Evolutionary conservation across 2,797 vertebrate species (phyloP).

Genomic region (Parambassis ranga): DNA sequence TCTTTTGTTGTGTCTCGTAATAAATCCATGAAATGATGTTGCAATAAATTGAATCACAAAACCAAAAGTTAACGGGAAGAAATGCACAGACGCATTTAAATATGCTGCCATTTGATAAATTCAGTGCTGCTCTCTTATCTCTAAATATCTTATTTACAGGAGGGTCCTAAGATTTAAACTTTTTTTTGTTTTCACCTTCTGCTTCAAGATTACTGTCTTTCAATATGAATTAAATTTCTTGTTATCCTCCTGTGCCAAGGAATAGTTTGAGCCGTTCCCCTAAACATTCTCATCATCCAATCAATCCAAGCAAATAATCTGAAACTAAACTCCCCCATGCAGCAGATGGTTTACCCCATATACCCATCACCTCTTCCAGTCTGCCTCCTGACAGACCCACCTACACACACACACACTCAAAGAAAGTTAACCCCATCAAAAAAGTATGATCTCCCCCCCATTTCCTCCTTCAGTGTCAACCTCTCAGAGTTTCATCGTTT

Average conservation of each 20-base stretch:
- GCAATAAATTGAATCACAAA: too few species aligned
- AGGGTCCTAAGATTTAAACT: neutral
- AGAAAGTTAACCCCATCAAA: conserved; percentile 69
- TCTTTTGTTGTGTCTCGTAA: too few species aligned
- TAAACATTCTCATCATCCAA: conserved; percentile 11
- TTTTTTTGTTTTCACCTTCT: neutral
- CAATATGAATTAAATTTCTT: conserved; percentile 9
- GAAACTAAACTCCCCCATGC: conserved; percentile 36
- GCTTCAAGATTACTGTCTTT: conserved; percentile 3
- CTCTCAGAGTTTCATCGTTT: conserved; percentile 68
- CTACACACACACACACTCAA: conserved; percentile 26
- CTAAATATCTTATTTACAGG: neutral
- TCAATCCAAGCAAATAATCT: conserved; percentile 30
- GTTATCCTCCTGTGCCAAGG: conserved; percentile 31
- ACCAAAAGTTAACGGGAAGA: too few species aligned
- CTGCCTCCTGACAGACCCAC: neutral
- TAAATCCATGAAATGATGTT: neutral
- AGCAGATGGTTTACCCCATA: neutral
- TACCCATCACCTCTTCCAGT: neutral
- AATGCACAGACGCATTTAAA: too few species aligned
- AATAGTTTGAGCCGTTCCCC: neutral
- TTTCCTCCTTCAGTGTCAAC: conserved; percentile 66
- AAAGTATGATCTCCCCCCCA: conserved; percentile 50
- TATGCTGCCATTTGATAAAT: neutral
- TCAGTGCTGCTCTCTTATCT: neutral